Conservation (phyloP, 2,113 vertebrate genomes). For the Podarcis raffonei region DNA sequence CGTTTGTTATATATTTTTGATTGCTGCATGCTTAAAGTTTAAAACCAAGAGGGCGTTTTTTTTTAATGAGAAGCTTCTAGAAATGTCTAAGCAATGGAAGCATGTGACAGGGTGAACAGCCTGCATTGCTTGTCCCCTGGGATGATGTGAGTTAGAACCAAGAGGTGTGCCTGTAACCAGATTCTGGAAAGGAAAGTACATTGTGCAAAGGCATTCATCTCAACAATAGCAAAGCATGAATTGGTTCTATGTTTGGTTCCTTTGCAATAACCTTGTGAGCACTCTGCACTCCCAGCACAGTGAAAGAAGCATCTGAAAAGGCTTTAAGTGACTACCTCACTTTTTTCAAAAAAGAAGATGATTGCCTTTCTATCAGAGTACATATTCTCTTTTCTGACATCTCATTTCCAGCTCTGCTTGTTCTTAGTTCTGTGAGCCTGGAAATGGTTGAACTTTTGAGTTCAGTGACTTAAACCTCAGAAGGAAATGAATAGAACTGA, state of each 20-base stretch:
- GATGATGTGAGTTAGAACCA: background rate
- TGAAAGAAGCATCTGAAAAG: background rate
- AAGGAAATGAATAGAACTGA: background rate
- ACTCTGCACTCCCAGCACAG: background rate
- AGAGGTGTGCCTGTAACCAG: background rate
- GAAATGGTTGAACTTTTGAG: background rate
- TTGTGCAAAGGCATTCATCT: background rate
- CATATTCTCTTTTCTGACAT: background rate
- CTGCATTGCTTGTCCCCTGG: background rate
- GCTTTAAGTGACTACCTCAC: background rate
- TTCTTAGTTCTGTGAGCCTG: conserved; percentile 6
- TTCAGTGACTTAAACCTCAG: background rate
- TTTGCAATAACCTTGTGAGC: background rate
- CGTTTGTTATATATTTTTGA: background rate
- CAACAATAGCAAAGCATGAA: background rate
- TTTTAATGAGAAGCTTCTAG: background rate
- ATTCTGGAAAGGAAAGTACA: background rate
- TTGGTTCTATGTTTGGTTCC: background rate
- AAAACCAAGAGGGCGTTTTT: background rate
- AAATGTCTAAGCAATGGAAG: background rate
- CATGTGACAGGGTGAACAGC: background rate
- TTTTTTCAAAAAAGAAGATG: background rate
- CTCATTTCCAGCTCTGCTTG: conserved; percentile 4
- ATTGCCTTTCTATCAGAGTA: background rate
- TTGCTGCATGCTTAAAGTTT: background rate